A percentile compares a stretch with the other conserved stretches of the same genome.
Evolutionary conservation across 2,888 invertebrate species (phyloP).

Genomic region (Drosophila paramelanica): DNA sequence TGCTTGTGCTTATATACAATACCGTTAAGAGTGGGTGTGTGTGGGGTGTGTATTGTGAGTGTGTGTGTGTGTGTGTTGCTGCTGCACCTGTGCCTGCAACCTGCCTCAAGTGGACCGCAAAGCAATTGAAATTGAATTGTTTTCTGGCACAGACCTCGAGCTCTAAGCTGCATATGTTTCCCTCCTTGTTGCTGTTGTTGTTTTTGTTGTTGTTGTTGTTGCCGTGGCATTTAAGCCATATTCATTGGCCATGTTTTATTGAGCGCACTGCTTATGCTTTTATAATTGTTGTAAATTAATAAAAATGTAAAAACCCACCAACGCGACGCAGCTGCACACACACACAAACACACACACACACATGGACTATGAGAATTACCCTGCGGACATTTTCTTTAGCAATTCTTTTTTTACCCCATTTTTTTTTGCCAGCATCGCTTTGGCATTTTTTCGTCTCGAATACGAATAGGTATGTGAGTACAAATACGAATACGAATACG

Average conservation of each 20-base stretch:
- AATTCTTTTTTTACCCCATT: conserved; percentile 54
- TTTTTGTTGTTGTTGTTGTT: conserved; percentile 30
- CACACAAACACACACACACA: conserved; percentile 4
- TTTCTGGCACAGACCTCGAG: conserved; percentile 60
- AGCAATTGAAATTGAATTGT: conserved; percentile 79
- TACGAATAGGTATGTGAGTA: conserved; percentile 17
- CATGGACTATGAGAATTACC: conserved; percentile 67
- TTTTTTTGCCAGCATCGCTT: conserved; percentile 50
- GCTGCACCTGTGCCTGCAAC: conserved; percentile 62
- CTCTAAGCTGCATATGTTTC: conserved; percentile 48
- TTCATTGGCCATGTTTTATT: conserved; percentile 66
- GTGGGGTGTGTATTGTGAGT: conserved; percentile 19
- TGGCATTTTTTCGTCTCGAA: conserved; percentile 43
- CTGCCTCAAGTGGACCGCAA: conserved; percentile 77
- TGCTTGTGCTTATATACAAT: conserved; percentile 66
- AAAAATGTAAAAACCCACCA: conserved; percentile 51
- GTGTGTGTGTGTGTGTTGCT: conserved; percentile 36
- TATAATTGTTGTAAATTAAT: conserved; percentile 78
- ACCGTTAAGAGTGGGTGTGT: conserved; percentile 65
- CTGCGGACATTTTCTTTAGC: conserved; percentile 68
- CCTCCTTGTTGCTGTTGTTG: conserved; percentile 36
- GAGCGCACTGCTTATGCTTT: conserved; percentile 75
- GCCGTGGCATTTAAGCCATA: conserved; percentile 59
- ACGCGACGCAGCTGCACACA: conserved; percentile 29
- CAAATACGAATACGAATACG: conserved; percentile 14